These are phyloP conservation scores for Rattus rattus DNA, from an alignment of 2,113 vertebrate species.

Conservation along the genomic window DNA sequence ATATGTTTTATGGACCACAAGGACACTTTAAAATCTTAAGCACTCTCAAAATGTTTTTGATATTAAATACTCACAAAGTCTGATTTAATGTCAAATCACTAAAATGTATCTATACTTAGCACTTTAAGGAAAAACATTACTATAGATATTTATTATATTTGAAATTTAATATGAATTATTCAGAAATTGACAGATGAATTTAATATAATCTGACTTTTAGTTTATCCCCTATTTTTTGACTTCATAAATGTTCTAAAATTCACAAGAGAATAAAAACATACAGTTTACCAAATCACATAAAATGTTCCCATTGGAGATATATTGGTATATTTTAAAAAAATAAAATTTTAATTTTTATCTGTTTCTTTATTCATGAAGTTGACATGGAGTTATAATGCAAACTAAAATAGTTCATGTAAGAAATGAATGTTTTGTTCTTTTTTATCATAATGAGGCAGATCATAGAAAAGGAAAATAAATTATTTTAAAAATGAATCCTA, in stretches of 20 bases:
- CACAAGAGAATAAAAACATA: not conserved
- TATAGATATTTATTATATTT: not conserved
- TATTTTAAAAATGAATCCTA: not conserved
- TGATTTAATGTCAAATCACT: conserved; percentile 43
- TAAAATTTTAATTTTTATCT: conserved; percentile 26
- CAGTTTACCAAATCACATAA: not conserved
- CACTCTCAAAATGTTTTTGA: not conserved
- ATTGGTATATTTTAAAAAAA: not conserved
- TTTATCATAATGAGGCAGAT: not conserved
- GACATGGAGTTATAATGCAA: not conserved
- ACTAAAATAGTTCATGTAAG: not conserved
- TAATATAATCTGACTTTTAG: not conserved
- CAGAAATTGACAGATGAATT: not conserved
- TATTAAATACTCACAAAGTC: conserved; percentile 8
- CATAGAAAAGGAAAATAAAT: not conserved
- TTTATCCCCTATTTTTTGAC: not conserved
- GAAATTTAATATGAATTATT: not conserved
- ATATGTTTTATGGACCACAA: conserved; percentile 21
- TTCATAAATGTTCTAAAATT: not conserved
- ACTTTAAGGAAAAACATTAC: not conserved
- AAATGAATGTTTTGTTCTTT: not conserved
- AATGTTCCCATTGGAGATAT: not conserved
- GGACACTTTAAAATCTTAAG: not conserved
- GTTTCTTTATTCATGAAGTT: not conserved
- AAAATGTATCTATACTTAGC: not conserved